These are phyloP conservation scores for Chymomyza procnemis DNA, from an alignment of 2,888 invertebrate genomes.

Conservation along the genomic window DNA sequence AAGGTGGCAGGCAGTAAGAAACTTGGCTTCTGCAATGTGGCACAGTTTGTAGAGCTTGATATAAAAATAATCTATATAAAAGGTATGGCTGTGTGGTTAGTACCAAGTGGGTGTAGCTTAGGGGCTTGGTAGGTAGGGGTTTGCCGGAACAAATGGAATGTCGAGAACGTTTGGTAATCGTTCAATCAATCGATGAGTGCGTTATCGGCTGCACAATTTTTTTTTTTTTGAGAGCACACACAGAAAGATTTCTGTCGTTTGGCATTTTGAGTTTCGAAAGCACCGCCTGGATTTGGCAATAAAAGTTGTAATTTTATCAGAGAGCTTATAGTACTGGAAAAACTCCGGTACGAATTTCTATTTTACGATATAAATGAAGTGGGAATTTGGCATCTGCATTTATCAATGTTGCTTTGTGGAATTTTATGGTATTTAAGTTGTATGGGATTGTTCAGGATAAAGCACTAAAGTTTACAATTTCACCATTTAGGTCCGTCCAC, in stretches of 20 bases:
- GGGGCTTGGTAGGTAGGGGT: background rate
- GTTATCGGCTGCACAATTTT: background rate
- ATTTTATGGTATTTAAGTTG: no score
- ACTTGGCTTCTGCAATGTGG: background rate
- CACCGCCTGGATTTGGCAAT: no score
- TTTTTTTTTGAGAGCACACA: background rate
- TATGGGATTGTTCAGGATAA: no score
- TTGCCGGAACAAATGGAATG: background rate
- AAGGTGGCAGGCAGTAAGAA: background rate
- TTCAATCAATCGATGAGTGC: background rate
- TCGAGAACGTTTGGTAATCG: background rate
- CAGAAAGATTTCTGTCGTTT: background rate
- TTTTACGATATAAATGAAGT: no score
- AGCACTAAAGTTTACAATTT: no score
- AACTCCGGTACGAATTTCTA: no score
- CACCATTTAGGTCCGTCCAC: no score
- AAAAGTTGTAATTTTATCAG: no score
- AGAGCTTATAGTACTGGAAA: no score
- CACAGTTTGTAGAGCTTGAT: slow-evolving; percentile 11
- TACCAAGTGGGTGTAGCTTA: slow-evolving; percentile 26
- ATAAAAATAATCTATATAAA: slow-evolving; percentile 71
- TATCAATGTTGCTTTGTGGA: no score
- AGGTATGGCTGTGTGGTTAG: slow-evolving; percentile 26
- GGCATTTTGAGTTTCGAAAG: background rate
- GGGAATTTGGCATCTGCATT: no score